Evolutionary conservation across 92 coral and sea anemone species (phyloP), one percentile per base, ranked within the genome.

Genomic region (Palythoa heliodiscus): DNA sequence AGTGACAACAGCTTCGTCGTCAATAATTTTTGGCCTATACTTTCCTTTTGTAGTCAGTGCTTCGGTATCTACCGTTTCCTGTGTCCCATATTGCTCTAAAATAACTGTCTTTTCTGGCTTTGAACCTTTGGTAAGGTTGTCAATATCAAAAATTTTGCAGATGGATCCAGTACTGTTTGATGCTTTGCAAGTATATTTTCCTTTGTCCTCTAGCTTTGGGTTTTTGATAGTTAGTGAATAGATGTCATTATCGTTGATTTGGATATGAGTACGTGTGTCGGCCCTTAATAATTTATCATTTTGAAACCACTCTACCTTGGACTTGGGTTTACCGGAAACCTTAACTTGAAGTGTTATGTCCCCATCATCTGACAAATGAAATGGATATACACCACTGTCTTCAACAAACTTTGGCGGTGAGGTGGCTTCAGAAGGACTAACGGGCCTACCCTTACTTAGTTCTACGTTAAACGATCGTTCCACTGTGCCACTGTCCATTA

Each of bases 281-380:
- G 76, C 66, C 52, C 25, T 54, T 13, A 88, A 52, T 20, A 71
- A 83, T 50, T 83, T 86, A 39, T 78, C 92, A 50, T 88, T 92
- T 87, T 92, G 86, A 61, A 83, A 86, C 99, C 99, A 96, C 82
- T 94, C 95, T 23, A 96, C 87, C 22, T 83, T 89, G 5, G 99
- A 96, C 54, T 89, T 93, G 25, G 99, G 98, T 54, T 91, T 91
- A 15, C 96, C 99, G 15, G 71, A 35, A 38, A 92, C 83, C 83
- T 94, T 89, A 20, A 93, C 93, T 52, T 94, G 95, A 7, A 97
- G 87, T 74, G 92, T 92, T 1, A 91, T 86, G 73, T 87, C 93
- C n/a, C 85, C 85, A 19, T 93, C 93, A 54, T 90, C 97, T 12
- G 84, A 47, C 23, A 80, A 20, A 47, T 43, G 74, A 80, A 60